phyloP scores from a whole-genome alignment of 2,797 vertebrate genomes.

The Danio aesculapii region DNA sequence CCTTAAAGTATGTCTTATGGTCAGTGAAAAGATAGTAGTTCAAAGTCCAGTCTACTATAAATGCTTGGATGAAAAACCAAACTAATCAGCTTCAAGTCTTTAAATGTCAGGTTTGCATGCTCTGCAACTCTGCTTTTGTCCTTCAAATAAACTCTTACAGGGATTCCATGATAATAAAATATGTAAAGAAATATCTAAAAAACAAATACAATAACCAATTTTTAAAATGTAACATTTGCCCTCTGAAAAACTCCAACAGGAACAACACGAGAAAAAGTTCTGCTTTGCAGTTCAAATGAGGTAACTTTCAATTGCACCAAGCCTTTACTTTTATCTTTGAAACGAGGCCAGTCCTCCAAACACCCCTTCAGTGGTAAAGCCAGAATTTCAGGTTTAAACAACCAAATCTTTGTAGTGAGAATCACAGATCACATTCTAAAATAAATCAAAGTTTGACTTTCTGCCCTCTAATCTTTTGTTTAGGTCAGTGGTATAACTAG shows the following conservation, averaged over 20 bases:
- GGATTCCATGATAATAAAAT: neutral
- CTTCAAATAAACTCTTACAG: neutral
- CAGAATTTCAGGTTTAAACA: neutral
- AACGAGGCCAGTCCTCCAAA: neutral
- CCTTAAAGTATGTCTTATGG: constrained; percentile 21
- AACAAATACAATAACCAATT: neutral
- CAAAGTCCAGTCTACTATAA: neutral
- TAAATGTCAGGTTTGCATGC: neutral
- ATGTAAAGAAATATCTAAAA: neutral
- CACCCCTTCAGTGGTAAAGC: neutral
- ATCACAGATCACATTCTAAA: constrained; percentile 6
- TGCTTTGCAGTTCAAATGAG: constrained; percentile 7
- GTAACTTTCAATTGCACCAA: constrained; percentile 17
- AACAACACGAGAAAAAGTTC: neutral
- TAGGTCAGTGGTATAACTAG: constrained; percentile 26
- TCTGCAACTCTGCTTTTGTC: neutral
- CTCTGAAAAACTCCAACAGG: neutral
- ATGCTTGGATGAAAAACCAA: constrained; percentile 8
- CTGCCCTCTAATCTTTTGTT: constrained; percentile 3
- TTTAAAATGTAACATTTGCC: neutral
- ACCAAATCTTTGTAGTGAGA: constrained; percentile 14
- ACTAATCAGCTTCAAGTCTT: neutral
- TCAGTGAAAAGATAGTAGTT: neutral
- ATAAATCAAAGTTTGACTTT: constrained; percentile 24
- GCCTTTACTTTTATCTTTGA: constrained; percentile 24